Base-by-base conservation (phyloP, 2,888 invertebrate genomes). In the Panopea generosa region DNA sequence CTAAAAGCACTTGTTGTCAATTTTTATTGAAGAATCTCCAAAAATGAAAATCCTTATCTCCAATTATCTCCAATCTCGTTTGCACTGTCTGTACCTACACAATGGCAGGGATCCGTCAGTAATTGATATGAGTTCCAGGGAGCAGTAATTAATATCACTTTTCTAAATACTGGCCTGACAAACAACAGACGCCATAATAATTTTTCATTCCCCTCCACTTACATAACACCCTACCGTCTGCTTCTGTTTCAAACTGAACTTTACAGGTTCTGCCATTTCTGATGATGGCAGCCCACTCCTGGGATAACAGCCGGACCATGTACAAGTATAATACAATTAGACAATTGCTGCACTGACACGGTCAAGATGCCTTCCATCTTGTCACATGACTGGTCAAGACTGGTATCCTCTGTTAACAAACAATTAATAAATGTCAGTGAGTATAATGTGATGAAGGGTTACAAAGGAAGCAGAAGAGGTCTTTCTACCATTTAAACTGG, bases 351-450 rank as follows among this genome's bases (percentile, higher is more conserved):
- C 22, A 1, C 27, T 74, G 74, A 74, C 68, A 62, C 50, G 59
- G 24, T 29, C 74, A 74, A 68, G 57, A 74, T 67, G 74, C 62
- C 47, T 40, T 53, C 62, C 60, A 24, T 61, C 26, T 52, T 55
- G 73, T 60, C 66, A 61, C 29, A 62, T 40, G 50, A 50, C 52
- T 63, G 63, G 55, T 45, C 63, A 63, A 52, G 43, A 29, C 3
- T 14, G 52, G 52, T 52, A 14, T 4, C 4, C 20, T 52, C n/a
- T 7, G 53, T 59, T 59, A 67, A 57, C 57, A 67, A 69, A 69
- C 72, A 77, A 77, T 77, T 77, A 72, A 77, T 77, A 69, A 77
- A 77, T 72, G 77, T 61, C 77, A 77, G 40, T 24, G 33, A 60
- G 61, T 72, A 73, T 77, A 63, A 76, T 56, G 53, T 56, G 76